Percentiles rank a stretch among this genome's conserved stretches.
Conservation (phyloP, 2,113 vertebrate genomes). For the Lynx canadensis region DNA sequence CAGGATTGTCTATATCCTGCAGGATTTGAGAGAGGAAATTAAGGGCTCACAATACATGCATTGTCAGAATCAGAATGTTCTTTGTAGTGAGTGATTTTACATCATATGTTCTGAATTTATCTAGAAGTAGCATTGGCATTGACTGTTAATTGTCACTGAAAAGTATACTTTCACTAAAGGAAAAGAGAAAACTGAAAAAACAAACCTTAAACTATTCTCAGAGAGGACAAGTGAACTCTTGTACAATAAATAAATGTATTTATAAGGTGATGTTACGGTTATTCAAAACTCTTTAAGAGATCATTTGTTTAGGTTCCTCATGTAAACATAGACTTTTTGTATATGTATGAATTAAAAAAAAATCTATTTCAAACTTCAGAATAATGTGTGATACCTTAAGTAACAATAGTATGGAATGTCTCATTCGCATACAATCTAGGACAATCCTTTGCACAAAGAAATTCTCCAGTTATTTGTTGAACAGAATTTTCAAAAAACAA, state of each 20-base stretch:
- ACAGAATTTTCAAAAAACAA: background rate
- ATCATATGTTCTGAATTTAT: conserved; percentile 38
- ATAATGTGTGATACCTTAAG: background rate
- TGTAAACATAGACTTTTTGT: background rate
- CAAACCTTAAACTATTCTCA: conserved; percentile 39
- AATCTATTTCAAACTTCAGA: background rate
- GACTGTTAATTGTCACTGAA: background rate
- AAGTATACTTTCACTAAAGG: conserved; percentile 6
- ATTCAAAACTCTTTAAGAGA: background rate
- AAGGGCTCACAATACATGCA: background rate
- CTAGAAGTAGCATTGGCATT: background rate
- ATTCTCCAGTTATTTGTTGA: background rate
- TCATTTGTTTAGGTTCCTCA: background rate
- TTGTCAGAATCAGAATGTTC: conserved; percentile 24
- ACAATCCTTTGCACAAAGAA: background rate
- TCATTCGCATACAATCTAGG: background rate
- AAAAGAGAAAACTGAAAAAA: background rate
- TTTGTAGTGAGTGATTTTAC: conserved; percentile 32
- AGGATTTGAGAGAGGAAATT: conserved; percentile 7
- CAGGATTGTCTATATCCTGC: background rate
- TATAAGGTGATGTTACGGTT: background rate
- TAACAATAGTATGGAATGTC: background rate
- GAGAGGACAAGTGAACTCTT: background rate
- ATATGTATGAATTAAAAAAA: background rate
- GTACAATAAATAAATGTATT: background rate